phyloP scores from a whole-genome alignment of 2,888 invertebrate species.

The Chironomus tentans region DNA sequence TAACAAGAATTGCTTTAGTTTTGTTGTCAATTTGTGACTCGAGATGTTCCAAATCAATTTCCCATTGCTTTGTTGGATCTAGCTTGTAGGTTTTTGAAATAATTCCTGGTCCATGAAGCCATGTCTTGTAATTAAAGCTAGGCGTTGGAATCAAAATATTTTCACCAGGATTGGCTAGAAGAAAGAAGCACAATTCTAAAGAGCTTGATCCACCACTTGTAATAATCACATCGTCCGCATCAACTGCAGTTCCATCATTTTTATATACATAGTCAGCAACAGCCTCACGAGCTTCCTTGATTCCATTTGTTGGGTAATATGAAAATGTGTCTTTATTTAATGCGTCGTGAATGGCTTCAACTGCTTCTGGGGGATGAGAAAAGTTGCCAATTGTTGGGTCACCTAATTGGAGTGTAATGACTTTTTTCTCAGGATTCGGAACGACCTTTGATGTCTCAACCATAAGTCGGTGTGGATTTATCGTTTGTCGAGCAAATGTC shows the following conservation, averaged over 20 bases:
- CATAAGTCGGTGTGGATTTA: slow-evolving; percentile 87
- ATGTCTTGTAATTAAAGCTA: slow-evolving; percentile 66
- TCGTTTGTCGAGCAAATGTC: slow-evolving; percentile 68
- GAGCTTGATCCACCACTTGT: slow-evolving; percentile 96
- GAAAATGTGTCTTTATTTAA: slow-evolving; percentile 64
- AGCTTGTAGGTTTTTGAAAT: slow-evolving; percentile 65
- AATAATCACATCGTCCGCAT: slow-evolving; percentile 70
- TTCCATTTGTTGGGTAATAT: slow-evolving; percentile 78
- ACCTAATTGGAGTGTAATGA: slow-evolving; percentile 47
- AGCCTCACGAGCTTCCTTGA: slow-evolving; percentile 65
- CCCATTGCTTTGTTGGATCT: slow-evolving; percentile 75
- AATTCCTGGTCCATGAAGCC: slow-evolving; percentile 77
- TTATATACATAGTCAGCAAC: slow-evolving; percentile 78
- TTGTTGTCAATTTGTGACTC: slow-evolving; percentile 81
- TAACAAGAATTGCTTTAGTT: slow-evolving; percentile 85
- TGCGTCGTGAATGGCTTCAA: slow-evolving; percentile 68
- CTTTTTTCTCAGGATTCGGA: slow-evolving; percentile 66
- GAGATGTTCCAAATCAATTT: slow-evolving; percentile 78
- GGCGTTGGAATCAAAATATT: slow-evolving; percentile 90
- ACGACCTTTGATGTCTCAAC: slow-evolving; percentile 84
- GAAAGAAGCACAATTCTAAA: slow-evolving; percentile 84
- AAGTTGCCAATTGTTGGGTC: slow-evolving; percentile 94
- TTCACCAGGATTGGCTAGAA: slow-evolving; percentile 78
- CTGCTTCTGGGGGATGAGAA: slow-evolving; percentile 66
- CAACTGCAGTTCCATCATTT: slow-evolving; percentile 49